A percentile compares a stretch with the other conserved stretches of the same genome.
Conservation (phyloP, 2,888 invertebrate species). For the Druceiella hillmani region DNA sequence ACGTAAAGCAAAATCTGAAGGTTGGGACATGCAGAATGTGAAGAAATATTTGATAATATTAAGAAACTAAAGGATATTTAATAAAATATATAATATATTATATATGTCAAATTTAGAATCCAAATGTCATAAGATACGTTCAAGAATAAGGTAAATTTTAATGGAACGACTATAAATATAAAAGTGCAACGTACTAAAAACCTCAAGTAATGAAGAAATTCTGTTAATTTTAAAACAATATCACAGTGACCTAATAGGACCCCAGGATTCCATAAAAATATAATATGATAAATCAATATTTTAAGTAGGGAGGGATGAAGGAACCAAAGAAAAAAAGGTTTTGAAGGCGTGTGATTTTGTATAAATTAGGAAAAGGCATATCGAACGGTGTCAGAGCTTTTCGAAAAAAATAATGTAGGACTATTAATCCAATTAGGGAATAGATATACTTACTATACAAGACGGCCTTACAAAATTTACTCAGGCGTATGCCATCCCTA, state of each 20-base stretch:
- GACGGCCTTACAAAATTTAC: constrained; percentile 22
- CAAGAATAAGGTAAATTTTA: constrained; percentile 8
- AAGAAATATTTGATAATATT: constrained; percentile 13
- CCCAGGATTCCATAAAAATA: constrained; percentile 9
- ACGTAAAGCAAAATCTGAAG: too few species aligned
- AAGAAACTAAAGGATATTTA: constrained; percentile 2
- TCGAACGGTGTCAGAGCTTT: constrained; percentile 22
- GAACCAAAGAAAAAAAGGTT: constrained; percentile 26
- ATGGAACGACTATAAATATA: constrained; percentile 2
- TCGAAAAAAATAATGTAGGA: constrained; percentile 25
- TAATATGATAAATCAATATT: constrained; percentile 19
- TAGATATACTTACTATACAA: too few species aligned
- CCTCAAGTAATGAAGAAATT: constrained; percentile 7
- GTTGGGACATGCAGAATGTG: constrained; percentile 16
- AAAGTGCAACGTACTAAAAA: constrained; percentile 1
- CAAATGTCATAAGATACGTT: constrained; percentile 5
- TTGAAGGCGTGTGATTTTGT: constrained; percentile 20
- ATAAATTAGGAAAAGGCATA: constrained; percentile 11
- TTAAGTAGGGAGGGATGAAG: constrained; percentile 27
- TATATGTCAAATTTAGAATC: neutral
- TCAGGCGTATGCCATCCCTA: constrained; percentile 19
- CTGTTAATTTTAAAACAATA: neutral
- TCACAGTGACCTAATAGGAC: constrained; percentile 6
- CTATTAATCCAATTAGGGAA: constrained; percentile 24
- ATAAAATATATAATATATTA: constrained; percentile 3